Evolutionary conservation across 2,888 invertebrate genomes (phyloP), one percentile per base, ranked within the genome.

Genomic region (Sinhomidia bicolor): DNA sequence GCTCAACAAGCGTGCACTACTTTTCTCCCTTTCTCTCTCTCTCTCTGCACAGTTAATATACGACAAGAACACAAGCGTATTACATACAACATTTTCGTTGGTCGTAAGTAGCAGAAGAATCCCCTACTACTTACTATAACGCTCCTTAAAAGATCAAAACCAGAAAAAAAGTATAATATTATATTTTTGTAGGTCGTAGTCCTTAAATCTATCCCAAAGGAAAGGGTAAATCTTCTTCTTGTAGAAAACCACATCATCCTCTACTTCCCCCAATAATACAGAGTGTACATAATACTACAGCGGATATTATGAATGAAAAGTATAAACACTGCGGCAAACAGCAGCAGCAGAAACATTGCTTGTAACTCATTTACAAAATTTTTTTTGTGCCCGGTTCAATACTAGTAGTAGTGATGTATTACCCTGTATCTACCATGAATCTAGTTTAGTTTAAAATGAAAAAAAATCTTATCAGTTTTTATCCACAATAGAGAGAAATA

Each of bases 211-310:
- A 54, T 78, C 54, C 32, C 54, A 54, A n/a, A 51, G 54, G 54
- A 26, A 23, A 54, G 51, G 51, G 74, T 14, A 78, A 76, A 76
- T 51, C 76, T 23, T 51, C 26, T n/a, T 10, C 36, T 7, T 7
- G 7, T n/a, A 36, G 9, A 51, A 76, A 54, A 78, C 78, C 78
- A 54, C 78, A 78, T 41, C 44, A 44, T 74, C 20, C n/a, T n/a
- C n/a, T n/a, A n/a, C n/a, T n/a, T n/a, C n/a, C n/a, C n/a, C 41
- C 5, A 9, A 4, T 20, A 3, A n/a, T 20, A 74, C 12, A 14
- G 12, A 23, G 23, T 54, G 4, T 51, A 41, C 44, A 12, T 2
- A 36, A 26, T n/a, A 12, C 76, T 9, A 23, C 54, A 29, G 51
- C 78, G 20, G 4, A 7, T 12, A 23, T 57, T 20, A 17, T 17